These are phyloP conservation scores for Temnothorax ravouxi DNA, from an alignment of 2,888 invertebrate species.

Conservation along the genomic window DNA sequence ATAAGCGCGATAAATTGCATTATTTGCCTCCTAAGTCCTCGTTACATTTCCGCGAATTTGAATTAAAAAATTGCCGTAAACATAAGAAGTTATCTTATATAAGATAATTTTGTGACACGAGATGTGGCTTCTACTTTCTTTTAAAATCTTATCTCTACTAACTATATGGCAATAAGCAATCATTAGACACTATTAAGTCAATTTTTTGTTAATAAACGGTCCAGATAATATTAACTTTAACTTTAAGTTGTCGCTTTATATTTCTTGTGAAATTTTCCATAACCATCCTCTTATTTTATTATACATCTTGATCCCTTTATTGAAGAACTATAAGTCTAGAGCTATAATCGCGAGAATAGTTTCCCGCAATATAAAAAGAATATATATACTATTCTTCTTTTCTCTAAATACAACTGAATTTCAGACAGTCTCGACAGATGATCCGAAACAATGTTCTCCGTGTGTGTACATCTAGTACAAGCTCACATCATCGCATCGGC, in stretches of 20 bases:
- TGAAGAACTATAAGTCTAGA: background rate
- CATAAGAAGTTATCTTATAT: background rate
- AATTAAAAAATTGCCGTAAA: background rate
- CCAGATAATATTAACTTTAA: background rate
- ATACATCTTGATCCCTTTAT: background rate
- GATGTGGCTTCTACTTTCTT: background rate
- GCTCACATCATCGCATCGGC: conserved; percentile 36
- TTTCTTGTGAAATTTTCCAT: background rate
- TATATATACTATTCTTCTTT: background rate
- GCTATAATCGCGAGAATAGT: background rate
- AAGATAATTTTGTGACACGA: background rate
- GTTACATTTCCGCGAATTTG: background rate
- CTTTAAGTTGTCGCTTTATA: background rate
- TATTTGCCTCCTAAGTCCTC: background rate
- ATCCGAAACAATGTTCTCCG: conserved; percentile 23
- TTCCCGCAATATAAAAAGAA: background rate
- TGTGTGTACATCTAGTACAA: conserved; percentile 29
- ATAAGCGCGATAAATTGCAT: conserved; percentile 1
- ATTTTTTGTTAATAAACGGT: background rate
- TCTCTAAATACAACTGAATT: background rate
- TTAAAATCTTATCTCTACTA: background rate
- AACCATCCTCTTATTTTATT: background rate
- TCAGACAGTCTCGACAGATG: background rate
- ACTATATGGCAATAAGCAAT: background rate
- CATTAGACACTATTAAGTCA: background rate